Evolutionary conservation across 2,797 vertebrate genomes (phyloP).

Genomic region (Peromyscus nudipes): DNA sequence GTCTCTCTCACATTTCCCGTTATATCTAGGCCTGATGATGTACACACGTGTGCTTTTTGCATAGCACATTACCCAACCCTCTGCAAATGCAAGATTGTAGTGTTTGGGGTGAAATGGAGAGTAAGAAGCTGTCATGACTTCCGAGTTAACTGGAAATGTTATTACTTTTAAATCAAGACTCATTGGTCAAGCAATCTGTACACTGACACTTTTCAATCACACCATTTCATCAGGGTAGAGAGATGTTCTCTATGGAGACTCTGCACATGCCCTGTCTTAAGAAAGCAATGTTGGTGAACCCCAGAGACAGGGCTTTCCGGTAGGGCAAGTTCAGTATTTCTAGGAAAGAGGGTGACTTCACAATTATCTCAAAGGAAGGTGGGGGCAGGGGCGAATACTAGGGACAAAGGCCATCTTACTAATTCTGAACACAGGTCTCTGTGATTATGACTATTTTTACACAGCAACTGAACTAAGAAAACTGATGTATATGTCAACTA

Average conservation of each 20-base stretch:
- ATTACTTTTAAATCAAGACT: slow-evolving; percentile 36
- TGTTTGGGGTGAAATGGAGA: not conserved
- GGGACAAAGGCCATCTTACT: not conserved
- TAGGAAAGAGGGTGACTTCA: not conserved
- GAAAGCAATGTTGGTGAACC: not conserved
- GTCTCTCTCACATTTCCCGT: not conserved
- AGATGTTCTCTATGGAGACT: not conserved
- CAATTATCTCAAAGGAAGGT: not conserved
- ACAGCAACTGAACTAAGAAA: not conserved
- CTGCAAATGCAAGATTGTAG: not conserved
- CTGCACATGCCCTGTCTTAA: not conserved
- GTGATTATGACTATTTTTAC: slow-evolving; percentile 42
- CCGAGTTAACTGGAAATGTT: not conserved
- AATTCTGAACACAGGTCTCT: not conserved
- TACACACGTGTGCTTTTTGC: not conserved
- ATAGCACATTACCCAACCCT: not conserved
- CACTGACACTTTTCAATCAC: not conserved
- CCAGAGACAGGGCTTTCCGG: not conserved
- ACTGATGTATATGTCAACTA: not conserved
- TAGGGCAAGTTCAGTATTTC: not conserved
- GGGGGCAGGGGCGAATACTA: not conserved
- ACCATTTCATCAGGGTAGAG: not conserved
- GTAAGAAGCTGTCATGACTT: not conserved
- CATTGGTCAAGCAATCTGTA: not conserved
- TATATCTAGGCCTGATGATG: not conserved